Evolutionary conservation across 1,140 invertebrate genomes (phyloP).

Genomic region (Drosophila bipectinata): DNA sequence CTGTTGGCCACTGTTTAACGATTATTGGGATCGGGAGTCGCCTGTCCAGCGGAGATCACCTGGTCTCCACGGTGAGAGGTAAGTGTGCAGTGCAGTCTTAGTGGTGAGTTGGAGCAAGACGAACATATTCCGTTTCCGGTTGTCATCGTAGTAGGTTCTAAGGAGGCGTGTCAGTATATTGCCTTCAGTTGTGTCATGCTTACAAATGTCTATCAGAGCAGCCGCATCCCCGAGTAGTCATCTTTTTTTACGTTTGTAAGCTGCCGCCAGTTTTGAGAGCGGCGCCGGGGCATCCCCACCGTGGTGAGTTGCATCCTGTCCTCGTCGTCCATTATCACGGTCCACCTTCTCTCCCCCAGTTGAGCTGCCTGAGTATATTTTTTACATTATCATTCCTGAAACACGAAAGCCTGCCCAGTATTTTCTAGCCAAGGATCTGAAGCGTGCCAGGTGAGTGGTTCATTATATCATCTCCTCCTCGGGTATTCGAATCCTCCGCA

Average conservation of each 20-base stretch:
- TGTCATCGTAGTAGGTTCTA: background rate
- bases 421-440: constrained; percentile 22
- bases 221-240: constrained; percentile 22
- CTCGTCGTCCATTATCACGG: background rate
- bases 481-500: too few relatives aligned
- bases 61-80: background rate
- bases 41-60: background rate
- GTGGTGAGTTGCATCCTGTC: constrained; percentile 30
- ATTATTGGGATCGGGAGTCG: background rate
- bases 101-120: background rate
- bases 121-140: background rate
- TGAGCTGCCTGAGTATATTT: constrained; percentile 38
- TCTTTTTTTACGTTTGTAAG: constrained; percentile 52
- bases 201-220: constrained; percentile 52
- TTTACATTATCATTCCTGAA: constrained; percentile 24
- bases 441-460: constrained; percentile 13
- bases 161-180: constrained; percentile 23
- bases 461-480: background rate
- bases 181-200: constrained; percentile 24
- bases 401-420: background rate
- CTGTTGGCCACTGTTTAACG: background rate
- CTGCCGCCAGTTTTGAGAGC: constrained; percentile 32
- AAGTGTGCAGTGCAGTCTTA: background rate
- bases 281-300: constrained; percentile 11
- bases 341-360: constrained; percentile 5